phyloP scores from a whole-genome alignment of 2,797 vertebrate species.

The Microcaecilia unicolor region DNA sequence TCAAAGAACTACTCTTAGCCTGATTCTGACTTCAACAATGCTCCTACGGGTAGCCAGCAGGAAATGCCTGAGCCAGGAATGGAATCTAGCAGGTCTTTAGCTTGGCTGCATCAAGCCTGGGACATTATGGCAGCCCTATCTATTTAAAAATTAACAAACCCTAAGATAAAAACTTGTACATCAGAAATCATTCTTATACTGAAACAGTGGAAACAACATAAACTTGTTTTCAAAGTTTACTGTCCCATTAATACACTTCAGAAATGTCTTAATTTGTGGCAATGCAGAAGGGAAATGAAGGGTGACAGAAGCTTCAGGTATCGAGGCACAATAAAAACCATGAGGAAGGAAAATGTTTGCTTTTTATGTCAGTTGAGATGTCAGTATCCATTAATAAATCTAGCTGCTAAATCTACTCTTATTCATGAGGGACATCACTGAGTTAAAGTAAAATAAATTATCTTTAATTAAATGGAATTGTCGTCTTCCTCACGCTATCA shows the following conservation, averaged over 20 bases:
- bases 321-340: conserved; percentile 37
- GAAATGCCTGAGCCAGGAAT: no score
- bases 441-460: conserved; percentile 69
- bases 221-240: no score
- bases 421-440: conserved; percentile 59
- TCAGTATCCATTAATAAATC: conserved; percentile 65
- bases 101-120: no score
- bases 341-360: conserved; percentile 47
- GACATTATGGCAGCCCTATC: no score
- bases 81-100: no score
- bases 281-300: conserved; percentile 2
- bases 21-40: no score
- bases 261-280: conserved; percentile 2
- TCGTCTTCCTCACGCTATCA: conserved; percentile 63
- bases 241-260: conserved; percentile 2
- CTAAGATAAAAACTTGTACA: no score
- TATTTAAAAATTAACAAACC: no score
- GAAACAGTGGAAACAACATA: no score
- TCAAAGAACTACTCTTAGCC: no score
- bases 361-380: conserved; percentile 48
- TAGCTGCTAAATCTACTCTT: conserved; percentile 60
- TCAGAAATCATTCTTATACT: no score
- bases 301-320: conserved; percentile 35
- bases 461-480: conserved; percentile 71
- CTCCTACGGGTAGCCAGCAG: no score